Conservation (phyloP, 2,797 vertebrate species). For the Cetoscarus ocellatus region DNA sequence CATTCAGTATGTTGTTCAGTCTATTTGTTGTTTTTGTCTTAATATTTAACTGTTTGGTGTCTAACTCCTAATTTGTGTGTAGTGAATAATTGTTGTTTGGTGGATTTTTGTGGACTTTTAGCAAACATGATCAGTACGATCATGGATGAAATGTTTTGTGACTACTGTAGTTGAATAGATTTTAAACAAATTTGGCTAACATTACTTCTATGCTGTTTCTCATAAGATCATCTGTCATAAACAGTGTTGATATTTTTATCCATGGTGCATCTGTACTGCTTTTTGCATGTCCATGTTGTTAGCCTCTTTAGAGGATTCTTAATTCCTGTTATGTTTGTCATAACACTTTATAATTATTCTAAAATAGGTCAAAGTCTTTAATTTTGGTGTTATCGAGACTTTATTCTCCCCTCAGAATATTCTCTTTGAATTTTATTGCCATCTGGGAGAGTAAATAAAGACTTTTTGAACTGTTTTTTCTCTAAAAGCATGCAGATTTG, state of each 20-base stretch:
- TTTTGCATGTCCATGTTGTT: constrained; percentile 81
- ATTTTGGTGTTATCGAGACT: constrained; percentile 25
- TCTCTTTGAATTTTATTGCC: constrained; percentile 2
- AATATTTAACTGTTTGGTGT: constrained; percentile 55
- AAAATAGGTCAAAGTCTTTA: constrained; percentile 47
- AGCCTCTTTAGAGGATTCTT: constrained; percentile 66
- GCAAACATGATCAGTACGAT: constrained; percentile 60
- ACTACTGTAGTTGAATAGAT: constrained; percentile 21
- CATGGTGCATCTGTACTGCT: constrained; percentile 74
- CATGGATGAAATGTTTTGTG: constrained; percentile 59
- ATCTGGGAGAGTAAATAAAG: constrained; percentile 29
- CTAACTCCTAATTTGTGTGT: constrained; percentile 46
- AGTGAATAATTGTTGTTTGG: constrained; percentile 54
- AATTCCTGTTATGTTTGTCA: constrained; percentile 67
- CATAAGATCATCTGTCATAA: constrained; percentile 64
- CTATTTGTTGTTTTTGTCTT: constrained; percentile 55
- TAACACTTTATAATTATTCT: constrained; percentile 22
- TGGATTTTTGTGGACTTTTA: constrained; percentile 57
- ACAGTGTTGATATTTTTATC: constrained; percentile 72
- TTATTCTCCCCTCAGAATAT: constrained; percentile 24
- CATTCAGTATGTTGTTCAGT: constrained; percentile 50
- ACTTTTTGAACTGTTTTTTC: constrained; percentile 37
- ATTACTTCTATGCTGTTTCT: constrained; percentile 19
- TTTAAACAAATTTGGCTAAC: constrained; percentile 34
- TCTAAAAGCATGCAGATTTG: constrained; percentile 81